phyloP scores from a whole-genome alignment of 2,113 vertebrate species.

The Protobothrops mucrosquamatus region DNA sequence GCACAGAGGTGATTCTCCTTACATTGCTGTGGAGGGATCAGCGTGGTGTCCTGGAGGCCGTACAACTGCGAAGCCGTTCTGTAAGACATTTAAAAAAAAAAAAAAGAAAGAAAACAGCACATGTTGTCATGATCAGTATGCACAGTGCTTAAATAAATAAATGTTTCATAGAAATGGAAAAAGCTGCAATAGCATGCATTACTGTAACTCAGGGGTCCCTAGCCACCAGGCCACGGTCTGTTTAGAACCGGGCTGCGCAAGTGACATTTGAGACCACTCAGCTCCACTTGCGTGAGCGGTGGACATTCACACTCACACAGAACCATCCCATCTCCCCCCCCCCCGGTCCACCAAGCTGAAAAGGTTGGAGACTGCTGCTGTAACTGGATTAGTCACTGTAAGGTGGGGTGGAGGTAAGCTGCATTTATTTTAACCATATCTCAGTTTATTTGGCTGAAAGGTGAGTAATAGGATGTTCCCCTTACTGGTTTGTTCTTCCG shows the following conservation, averaged over 20 bases:
- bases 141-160: not conserved
- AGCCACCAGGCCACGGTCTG: not conserved
- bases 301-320: not conserved
- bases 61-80: conserved; percentile 96
- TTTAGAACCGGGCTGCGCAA: not conserved
- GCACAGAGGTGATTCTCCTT: conserved; percentile 50
- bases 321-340: not conserved
- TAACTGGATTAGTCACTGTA: not conserved
- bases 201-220: not conserved
- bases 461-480: not conserved
- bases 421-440: not conserved
- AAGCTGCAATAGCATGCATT: not conserved
- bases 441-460: not conserved
- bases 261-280: not conserved
- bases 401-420: not conserved
- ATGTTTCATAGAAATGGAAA: not conserved
- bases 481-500: not conserved
- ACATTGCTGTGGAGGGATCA: conserved; percentile 84
- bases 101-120: not conserved
- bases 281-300: not conserved
- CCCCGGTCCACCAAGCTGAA: too few relatives aligned
- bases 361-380: not conserved
- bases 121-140: not conserved
- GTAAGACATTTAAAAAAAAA: conserved; percentile 25
- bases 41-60: conserved; percentile 91